Conservation (phyloP, 2,113 vertebrate genomes). For the Boulengeromyrus knoepffleri region DNA sequence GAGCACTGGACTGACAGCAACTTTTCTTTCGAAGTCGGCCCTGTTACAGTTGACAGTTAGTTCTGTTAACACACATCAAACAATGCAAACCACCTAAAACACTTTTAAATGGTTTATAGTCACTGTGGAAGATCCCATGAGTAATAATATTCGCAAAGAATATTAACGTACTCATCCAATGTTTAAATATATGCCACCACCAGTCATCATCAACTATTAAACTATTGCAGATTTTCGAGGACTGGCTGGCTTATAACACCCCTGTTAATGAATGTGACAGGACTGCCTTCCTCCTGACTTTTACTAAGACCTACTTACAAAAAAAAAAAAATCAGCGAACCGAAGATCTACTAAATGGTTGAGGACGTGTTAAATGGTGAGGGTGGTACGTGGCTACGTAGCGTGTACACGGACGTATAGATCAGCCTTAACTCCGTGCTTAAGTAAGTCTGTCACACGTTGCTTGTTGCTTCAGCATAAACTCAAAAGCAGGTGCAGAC, state of each 20-base stretch:
- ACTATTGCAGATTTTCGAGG: not conserved
- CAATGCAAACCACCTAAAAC: not conserved
- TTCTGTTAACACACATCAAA: not conserved
- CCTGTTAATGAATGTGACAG: not conserved
- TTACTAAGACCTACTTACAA: not conserved
- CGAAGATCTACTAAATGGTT: not conserved
- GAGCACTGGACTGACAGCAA: not conserved
- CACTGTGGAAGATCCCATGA: too few species aligned
- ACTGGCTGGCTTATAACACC: not conserved
- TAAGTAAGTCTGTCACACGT: too few species aligned
- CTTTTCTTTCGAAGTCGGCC: not conserved
- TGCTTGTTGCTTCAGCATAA: too few species aligned
- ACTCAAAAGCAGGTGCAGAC: too few species aligned
- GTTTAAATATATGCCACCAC: not conserved
- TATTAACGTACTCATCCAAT: not conserved
- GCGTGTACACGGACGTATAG: too few species aligned
- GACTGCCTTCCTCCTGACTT: not conserved
- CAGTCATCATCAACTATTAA: not conserved
- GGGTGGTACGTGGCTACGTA: not conserved
- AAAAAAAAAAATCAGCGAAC: not conserved
- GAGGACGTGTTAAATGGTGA: not conserved
- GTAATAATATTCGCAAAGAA: too few species aligned
- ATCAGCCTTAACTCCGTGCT: too few species aligned
- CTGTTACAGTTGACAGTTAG: not conserved
- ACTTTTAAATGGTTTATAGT: too few species aligned